These are phyloP conservation scores for Chrysoperla carnea DNA, from an alignment of 1,140 invertebrate genomes.

Conservation along the genomic window DNA sequence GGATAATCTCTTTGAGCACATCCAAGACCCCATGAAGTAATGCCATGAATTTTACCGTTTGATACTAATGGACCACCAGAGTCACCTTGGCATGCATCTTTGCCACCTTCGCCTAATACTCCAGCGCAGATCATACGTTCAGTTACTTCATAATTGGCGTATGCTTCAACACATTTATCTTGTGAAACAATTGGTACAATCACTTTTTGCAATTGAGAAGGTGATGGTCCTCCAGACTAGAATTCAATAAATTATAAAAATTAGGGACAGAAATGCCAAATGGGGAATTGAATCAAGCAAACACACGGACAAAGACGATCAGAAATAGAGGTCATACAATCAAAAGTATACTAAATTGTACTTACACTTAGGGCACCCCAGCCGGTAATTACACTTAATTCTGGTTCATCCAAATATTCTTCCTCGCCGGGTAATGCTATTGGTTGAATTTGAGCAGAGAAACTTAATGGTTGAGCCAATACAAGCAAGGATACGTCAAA, in stretches of 20 bases:
- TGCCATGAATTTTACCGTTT: not conserved
- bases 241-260: no score
- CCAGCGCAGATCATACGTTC: not conserved
- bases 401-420: slow-evolving; percentile 10
- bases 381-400: slow-evolving; percentile 3
- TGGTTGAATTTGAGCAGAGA: not conserved
- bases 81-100: slow-evolving; percentile 2
- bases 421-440: not conserved
- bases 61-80: slow-evolving; percentile 2
- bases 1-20: slow-evolving; percentile 37
- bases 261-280: no score
- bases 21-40: slow-evolving; percentile 15
- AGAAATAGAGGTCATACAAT: no score
- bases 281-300: no score
- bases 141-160: no score
- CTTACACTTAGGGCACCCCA: slow-evolving; percentile 6
- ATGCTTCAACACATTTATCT: not conserved
- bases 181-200: slow-evolving; percentile 3
- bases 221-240: not conserved
- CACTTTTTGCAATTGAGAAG: slow-evolving; percentile 4
- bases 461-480: slow-evolving; percentile 1
- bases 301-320: no score
- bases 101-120: not conserved
- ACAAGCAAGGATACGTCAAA: slow-evolving; percentile 3
- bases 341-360: no score